Evolutionary conservation across 1,140 invertebrate species (phyloP).

Genomic region (Platorchestia sp.): DNA sequence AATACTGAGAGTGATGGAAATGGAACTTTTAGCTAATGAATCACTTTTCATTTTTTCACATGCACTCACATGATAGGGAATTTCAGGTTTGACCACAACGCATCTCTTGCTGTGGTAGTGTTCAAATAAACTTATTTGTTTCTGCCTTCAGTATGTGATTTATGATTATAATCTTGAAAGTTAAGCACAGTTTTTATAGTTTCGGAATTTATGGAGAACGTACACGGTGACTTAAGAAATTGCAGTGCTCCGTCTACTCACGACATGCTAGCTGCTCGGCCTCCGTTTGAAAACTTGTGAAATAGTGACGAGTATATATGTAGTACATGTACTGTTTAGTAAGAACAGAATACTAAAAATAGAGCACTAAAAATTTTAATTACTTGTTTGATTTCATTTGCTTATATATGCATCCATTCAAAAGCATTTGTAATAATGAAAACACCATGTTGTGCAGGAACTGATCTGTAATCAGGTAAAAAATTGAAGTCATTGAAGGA

Average conservation of each 20-base stretch:
- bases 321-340: neutral
- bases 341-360: neutral
- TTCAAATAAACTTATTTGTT: neutral
- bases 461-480: neutral
- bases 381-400: no score
- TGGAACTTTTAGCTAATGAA: neutral
- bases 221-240: neutral
- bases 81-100: neutral
- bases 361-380: neutral
- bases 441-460: neutral
- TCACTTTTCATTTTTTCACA: neutral
- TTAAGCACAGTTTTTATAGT: neutral
- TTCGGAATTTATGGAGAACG: neutral
- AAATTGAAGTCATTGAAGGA: neutral
- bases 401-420: no score
- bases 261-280: neutral
- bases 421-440: neutral
- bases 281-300: neutral
- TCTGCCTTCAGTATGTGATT: neutral
- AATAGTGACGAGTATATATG: neutral
- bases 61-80: neutral
- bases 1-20: neutral
- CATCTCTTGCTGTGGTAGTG: neutral
- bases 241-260: neutral
- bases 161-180: neutral